Evolutionary conservation across 2,797 vertebrate genomes (phyloP).

Genomic region (Phrynocephalus vlangalii): DNA sequence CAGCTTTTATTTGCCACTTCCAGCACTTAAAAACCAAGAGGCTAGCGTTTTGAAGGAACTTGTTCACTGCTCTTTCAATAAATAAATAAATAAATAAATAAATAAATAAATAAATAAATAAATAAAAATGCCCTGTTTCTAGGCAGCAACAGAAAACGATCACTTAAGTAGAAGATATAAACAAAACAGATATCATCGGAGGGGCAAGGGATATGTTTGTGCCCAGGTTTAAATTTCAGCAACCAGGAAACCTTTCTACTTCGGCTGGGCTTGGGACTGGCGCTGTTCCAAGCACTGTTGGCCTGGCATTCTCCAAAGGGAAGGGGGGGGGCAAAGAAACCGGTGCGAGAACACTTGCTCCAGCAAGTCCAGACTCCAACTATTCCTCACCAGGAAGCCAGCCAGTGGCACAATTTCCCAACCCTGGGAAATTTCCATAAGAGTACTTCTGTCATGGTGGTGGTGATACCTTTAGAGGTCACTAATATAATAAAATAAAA

Average conservation of each 20-base stretch:
- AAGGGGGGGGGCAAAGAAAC: neutral
- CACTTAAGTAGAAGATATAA: neutral
- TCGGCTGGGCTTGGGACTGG: neutral
- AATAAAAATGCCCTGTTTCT: neutral
- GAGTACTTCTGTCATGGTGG: neutral
- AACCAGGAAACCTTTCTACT: neutral
- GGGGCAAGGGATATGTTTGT: neutral
- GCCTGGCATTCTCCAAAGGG: neutral
- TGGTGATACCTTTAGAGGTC: neutral
- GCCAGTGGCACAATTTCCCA: conserved; percentile 3
- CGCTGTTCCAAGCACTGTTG: neutral
- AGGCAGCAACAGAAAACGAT: neutral
- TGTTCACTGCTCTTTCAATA: no score
- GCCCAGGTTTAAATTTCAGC: neutral
- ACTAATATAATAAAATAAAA: no score
- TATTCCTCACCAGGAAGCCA: neutral
- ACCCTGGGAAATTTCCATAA: neutral
- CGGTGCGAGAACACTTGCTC: neutral
- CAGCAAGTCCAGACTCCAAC: neutral
- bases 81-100: no score
- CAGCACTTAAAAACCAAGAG: no score
- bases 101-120: neutral
- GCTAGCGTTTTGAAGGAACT: no score
- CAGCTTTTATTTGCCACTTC: neutral
- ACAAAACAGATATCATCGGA: neutral